Evolutionary conservation across 2,888 invertebrate genomes (phyloP), one percentile per base, ranked within the genome.

Genomic region (Helicoverpa assulta): DNA sequence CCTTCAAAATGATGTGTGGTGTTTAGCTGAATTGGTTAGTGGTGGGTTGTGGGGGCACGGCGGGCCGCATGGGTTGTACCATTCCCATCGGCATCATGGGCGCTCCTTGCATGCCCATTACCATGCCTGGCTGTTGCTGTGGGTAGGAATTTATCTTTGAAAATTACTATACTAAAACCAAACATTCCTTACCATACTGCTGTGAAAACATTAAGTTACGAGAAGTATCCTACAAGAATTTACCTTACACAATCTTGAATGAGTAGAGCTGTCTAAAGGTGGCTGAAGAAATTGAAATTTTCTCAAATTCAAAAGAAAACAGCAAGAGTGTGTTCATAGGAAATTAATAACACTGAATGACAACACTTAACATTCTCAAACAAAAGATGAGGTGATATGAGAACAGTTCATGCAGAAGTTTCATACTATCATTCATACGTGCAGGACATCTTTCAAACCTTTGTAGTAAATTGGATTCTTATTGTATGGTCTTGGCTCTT

Each of bases 71-170:
- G 52, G 95, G 95, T 53, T 87, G 89, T 58, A 88, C 90, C 91
- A 91, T 89, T 37, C 89, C 89, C 92, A 93, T 91, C 1, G 92
- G 91, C 92, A 94, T 91, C 90, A 93, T 92, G 19, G 90, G 91
- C 12, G 91, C 86, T 43, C 93, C 91, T 18, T 85, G 87, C 94
- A 95, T 94, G 40, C 94, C 94, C 93, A 95, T 95, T 92, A 95
- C 94, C 95, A 95, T 92, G 87, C 89, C 89, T 89, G 94, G 94
- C 91, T 94, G 95, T 92, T 95, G 95, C 95, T 95, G 93, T 89
- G 69, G 73, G 62, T 33, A 76, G 60, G 59, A 71, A 78, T 50
- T 59, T 43, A 54, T 64, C 7, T 54, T 26, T 63, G 64, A 54
- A 40, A 14, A 67, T 50, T 61, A 67, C 12, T 55, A 56, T n/a